Base-by-base conservation (phyloP, 2,888 invertebrate genomes). In the Lamellibrachia columna region DNA sequence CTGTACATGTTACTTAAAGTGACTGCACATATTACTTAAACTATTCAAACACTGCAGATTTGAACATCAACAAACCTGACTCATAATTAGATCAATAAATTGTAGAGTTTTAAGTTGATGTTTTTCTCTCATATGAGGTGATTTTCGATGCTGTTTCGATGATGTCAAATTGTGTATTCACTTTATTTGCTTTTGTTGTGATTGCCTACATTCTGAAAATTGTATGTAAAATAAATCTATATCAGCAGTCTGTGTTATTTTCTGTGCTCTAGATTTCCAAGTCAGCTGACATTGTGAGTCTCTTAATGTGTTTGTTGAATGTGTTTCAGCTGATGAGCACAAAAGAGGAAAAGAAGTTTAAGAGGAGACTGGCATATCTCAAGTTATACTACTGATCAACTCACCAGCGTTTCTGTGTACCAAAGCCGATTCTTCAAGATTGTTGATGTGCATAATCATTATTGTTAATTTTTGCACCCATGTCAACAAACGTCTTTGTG, bases 311-410 rank as follows among this genome's bases (percentile, higher is more conserved):
- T 75, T n/a, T 75, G 75, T 75, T 22, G 75, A n/a, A 22, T 75
- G 2, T 75, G 75, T 75, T 75, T 75, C 95, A 96, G 96, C 94
- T 96, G 58, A 95, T 95, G 94, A 96, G 96, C 94, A 96, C 96
- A 75, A 96, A 96, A 94, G 96, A 96, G 93, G 96, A 96, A 93
- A 95, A 96, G 94, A 96, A 96, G 93, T 96, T 95, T 94, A 95
- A 96, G 93, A 94, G 96, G 93, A 95, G 95, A 93, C 94, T 96
- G 93, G 96, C 96, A 7, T 96, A 96, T 93, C 94, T 96, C 92
- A 96, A 96, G 94, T 94, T 96, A 22, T 96, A 96, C 93, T 96
- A 96, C 93, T 91, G 53, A 91, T 91, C 91, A 53, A n/a, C 15
- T 91, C 28, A 91, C 75, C 75, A 75, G 22, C 75, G 0, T 75